phyloP scores from a whole-genome alignment of 1,140 invertebrate species.

The Drosophila arawakana region DNA sequence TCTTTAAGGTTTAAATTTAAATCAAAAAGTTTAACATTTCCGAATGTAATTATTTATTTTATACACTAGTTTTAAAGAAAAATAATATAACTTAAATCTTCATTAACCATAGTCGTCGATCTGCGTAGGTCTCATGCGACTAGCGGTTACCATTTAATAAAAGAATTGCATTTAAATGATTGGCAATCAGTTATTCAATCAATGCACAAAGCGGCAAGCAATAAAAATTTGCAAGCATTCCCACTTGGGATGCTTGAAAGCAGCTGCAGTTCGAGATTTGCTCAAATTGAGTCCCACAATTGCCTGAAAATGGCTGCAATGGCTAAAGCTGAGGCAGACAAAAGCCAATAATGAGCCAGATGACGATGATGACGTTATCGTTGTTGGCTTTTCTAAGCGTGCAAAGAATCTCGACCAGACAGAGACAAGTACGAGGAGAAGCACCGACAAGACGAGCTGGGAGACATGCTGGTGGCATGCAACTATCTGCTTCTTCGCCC shows the following conservation, averaged over 20 bases:
- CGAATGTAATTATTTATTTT: no score
- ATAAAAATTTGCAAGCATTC: conserved; percentile 7
- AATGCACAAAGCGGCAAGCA: neutral
- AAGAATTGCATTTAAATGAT: neutral
- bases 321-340: conserved; percentile 33
- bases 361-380: conserved; percentile 7
- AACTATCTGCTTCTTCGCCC: neutral
- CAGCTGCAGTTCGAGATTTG: conserved; percentile 12
- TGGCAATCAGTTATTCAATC: conserved; percentile 8
- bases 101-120: no score
- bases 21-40: no score
- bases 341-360: conserved; percentile 6
- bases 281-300: conserved; percentile 50
- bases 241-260: conserved; percentile 32
- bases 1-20: no score
- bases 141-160: no score
- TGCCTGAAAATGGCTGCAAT: conserved; percentile 63
- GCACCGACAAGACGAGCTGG: neutral
- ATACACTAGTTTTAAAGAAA: no score
- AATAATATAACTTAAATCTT: no score
- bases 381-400: conserved; percentile 19
- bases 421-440: neutral
- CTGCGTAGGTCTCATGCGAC: no score
- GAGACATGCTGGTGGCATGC: conserved; percentile 10
- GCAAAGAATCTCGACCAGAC: conserved; percentile 18